A percentile compares a stretch with the other conserved stretches of the same genome.
Evolutionary conservation across 2,888 invertebrate genomes (phyloP).

Genomic region (Lasioglossum vierecki): DNA sequence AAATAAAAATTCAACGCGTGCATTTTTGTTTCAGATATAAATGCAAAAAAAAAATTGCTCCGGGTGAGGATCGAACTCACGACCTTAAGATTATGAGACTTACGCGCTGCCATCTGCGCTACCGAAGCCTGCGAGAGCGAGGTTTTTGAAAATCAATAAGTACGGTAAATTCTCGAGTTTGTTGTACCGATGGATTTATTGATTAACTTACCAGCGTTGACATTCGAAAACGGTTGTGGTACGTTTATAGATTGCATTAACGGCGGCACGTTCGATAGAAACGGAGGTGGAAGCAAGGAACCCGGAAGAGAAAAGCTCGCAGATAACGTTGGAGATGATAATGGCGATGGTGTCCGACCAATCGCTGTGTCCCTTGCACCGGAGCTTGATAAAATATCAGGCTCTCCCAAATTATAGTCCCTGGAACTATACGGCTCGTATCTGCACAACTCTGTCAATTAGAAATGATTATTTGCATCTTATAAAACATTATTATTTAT

Average conservation of each 20-base stretch:
- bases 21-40: background rate
- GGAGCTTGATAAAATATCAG: conserved; percentile 61
- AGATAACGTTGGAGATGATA: conserved; percentile 62
- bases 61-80: conserved; percentile 97
- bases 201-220: conserved; percentile 58
- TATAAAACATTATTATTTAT: background rate
- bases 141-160: background rate
- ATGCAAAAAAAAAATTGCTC: conserved; percentile 85
- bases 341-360: conserved; percentile 55
- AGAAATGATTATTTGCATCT: conserved; percentile 8
- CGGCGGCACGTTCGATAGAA: conserved; percentile 69
- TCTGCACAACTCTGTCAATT: conserved; percentile 67
- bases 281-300: conserved; percentile 70
- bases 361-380: conserved; percentile 49
- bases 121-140: conserved; percentile 69
- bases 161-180: rapidly evolving
- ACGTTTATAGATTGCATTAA: conserved; percentile 72
- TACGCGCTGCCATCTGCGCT: conserved; percentile 82
- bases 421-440: conserved; percentile 66
- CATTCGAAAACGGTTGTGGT: conserved; percentile 68
- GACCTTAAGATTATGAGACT: conserved; percentile 88
- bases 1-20: background rate
- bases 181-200: background rate
- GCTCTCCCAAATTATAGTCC: conserved; percentile 63
- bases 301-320: conserved; percentile 68